Evolutionary conservation across 2,888 invertebrate genomes (phyloP).

Genomic region (Anagyrus pseudococci): DNA sequence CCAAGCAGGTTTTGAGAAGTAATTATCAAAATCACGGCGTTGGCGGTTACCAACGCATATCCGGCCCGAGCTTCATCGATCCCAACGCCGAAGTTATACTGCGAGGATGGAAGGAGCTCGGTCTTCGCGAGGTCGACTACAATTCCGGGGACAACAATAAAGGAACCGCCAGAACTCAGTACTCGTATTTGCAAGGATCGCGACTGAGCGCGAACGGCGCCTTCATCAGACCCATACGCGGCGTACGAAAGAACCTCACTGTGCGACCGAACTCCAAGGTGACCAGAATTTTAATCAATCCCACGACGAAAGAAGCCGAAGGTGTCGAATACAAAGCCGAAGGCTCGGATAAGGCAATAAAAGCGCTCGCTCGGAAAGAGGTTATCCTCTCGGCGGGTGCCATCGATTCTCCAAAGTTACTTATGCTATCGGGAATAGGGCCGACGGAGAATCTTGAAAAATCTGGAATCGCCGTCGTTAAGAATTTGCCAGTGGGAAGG

Average conservation of each 20-base stretch:
- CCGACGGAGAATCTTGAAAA: conserved; percentile 57
- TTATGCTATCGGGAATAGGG: conserved; percentile 65
- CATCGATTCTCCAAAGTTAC: conserved; percentile 63
- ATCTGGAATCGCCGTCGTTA: conserved; percentile 55
- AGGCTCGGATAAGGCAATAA: conserved; percentile 48
- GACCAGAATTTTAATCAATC: conserved; percentile 63
- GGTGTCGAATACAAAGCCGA: conserved; percentile 59
- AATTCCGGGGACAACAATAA: conserved; percentile 65
- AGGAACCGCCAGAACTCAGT: conserved; percentile 70
- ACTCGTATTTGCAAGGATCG: conserved; percentile 68
- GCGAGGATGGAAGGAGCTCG: conserved; percentile 69
- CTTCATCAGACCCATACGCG: conserved; percentile 71
- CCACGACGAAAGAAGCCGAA: conserved; percentile 54
- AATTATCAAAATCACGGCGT: background rate
- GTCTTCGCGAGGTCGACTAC: conserved; percentile 67
- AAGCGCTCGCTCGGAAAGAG: conserved; percentile 60
- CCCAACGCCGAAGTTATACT: conserved; percentile 66
- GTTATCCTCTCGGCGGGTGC: conserved; percentile 64
- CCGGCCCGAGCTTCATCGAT: conserved; percentile 59
- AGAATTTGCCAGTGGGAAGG: conserved; percentile 61
- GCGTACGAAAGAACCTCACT: conserved; percentile 58
- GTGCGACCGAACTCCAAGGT: conserved; percentile 63
- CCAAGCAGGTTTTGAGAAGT: background rate
- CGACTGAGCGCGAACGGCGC: conserved; percentile 70
- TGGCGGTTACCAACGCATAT: conserved; percentile 11